These are phyloP conservation scores for Dicrostonyx torquatus DNA, from an alignment of 2,797 vertebrate genomes.

Conservation along the genomic window DNA sequence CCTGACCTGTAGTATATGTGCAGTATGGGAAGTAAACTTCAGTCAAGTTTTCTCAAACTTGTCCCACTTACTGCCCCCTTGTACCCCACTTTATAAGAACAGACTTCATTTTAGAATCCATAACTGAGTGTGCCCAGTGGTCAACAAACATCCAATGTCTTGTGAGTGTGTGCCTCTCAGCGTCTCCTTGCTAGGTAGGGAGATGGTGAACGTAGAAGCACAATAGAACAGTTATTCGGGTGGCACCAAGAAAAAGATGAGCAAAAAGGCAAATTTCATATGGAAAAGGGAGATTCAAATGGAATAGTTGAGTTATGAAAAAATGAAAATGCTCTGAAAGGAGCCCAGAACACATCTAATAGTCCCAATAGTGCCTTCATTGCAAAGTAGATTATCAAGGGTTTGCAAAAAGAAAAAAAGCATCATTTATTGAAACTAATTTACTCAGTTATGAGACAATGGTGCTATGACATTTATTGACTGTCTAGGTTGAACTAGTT, in stretches of 20 bases:
- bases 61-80: not conserved
- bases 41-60: not conserved
- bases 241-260: not conserved
- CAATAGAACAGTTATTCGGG: not conserved
- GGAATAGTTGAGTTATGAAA: not conserved
- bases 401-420: conserved; percentile 79
- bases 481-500: not conserved
- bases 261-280: not conserved
- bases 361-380: conserved; percentile 69
- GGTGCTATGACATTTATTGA: not conserved
- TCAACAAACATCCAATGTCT: not conserved
- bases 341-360: conserved; percentile 68
- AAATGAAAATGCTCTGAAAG: not conserved
- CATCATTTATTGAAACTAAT: conserved; percentile 70
- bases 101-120: not conserved
- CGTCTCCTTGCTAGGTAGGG: not conserved
- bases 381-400: conserved; percentile 83
- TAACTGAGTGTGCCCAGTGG: not conserved
- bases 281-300: not conserved
- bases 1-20: not conserved
- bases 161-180: not conserved
- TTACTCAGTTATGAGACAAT: not conserved
- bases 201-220: not conserved
- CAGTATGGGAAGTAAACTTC: not conserved
- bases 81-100: not conserved